These are phyloP conservation scores for Cheiracanthium punctorium DNA, from an alignment of 2,888 invertebrate genomes.

Conservation along the genomic window DNA sequence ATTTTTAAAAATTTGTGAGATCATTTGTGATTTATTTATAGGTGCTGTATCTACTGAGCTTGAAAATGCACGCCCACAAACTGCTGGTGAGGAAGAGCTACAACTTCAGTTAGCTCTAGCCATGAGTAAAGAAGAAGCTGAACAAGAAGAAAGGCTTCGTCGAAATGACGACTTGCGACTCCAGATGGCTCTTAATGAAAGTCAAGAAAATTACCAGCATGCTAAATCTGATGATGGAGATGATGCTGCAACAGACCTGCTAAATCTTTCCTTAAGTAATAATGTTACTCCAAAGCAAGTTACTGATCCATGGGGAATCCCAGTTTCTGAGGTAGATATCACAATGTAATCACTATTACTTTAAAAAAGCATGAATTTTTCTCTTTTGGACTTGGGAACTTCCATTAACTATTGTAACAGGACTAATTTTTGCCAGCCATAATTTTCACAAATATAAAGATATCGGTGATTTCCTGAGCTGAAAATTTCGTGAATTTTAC, in stretches of 20 bases:
- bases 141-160: constrained; percentile 94
- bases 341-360: too few relatives aligned
- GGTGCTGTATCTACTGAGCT: constrained; percentile 79
- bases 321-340: constrained; percentile 71
- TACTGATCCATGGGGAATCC: constrained; percentile 80
- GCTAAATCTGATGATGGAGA: constrained; percentile 47
- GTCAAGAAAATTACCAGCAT: constrained; percentile 84
- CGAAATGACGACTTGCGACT: constrained; percentile 90
- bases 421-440: too few relatives aligned
- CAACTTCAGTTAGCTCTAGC: constrained; percentile 98
- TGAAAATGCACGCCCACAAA: constrained; percentile 95
- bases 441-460: too few relatives aligned
- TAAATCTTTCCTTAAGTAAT: constrained; percentile 60
- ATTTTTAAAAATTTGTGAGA: too few relatives aligned
- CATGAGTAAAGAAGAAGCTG: constrained; percentile 98
- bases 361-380: too few relatives aligned
- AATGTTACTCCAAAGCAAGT: constrained; percentile 31
- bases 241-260: constrained; percentile 73
- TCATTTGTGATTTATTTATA: too few relatives aligned
- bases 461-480: too few relatives aligned
- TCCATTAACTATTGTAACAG: too few relatives aligned
- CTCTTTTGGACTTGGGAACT: too few relatives aligned
- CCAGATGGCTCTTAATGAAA: constrained; percentile 95
- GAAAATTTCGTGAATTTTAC: too few relatives aligned
- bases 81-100: constrained; percentile 97